Evolutionary conservation across 2,888 invertebrate genomes (phyloP), one percentile per base, ranked within the genome.

Genomic region (Troides helena): DNA sequence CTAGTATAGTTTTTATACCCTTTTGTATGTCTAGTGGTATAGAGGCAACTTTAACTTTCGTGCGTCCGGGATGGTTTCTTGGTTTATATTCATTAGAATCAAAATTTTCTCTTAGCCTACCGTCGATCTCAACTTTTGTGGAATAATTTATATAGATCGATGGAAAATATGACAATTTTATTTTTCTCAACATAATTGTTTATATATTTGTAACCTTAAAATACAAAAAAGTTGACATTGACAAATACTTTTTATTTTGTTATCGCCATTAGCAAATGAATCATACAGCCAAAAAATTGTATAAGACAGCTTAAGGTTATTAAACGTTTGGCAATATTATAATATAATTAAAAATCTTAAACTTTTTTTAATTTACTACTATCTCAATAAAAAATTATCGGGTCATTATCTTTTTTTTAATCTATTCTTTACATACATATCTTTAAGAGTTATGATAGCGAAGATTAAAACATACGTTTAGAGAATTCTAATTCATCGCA

Each of bases 41-140:
- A 4, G 83, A 73, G 0, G 94, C 88, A 2, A 90, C 80, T 76
- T 88, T 94, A 0, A 93, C 84, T 73, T 93, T 92, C 1, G 94
- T 86, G 62, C 94, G 93, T 39, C 97, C 97, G 0, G 96, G 96
- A 88, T 97, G 97, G 70, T 94, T 93, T 66, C 94, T 93, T 0
- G 96, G 95, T 82, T 96, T 96, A 72, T 85, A 88, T 70, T 93
- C 85, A 53, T 93, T 92, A 62, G 93, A 81, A 3, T 88, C 89
- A 61, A 95, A 89, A 74, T 85, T 85, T 46, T 93, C 87, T 67
- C 88, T 84, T 5, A 95, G 79, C 62, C 77, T 84, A 39, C 93
- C 85, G 75, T 94, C 93, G n/a, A 95, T 85, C 74, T 92, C 88
- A 1, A 94, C 88, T 81, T 81, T 85, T 3, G 87, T 89, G 1